phyloP scores from a whole-genome alignment of 2,888 invertebrate genomes.

The Drosophila subsilvestris region DNA sequence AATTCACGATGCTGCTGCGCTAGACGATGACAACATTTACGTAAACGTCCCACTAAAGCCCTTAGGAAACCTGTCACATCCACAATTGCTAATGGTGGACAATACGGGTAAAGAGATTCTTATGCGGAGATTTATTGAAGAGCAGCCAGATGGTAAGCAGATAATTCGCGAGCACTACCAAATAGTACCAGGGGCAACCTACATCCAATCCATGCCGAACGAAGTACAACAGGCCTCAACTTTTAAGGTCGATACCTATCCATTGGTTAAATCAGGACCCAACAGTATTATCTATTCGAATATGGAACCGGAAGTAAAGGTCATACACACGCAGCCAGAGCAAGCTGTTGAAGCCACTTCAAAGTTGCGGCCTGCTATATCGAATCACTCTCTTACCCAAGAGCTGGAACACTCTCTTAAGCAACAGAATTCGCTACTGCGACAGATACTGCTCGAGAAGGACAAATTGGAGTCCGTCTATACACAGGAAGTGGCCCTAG shows the following conservation, averaged over 20 bases:
- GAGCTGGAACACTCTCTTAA: conserved; percentile 89
- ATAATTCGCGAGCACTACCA: conserved; percentile 86
- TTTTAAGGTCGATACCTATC: conserved; percentile 78
- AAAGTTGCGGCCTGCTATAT: conserved; percentile 83
- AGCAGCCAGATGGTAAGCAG: conserved; percentile 89
- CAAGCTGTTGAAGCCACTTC: conserved; percentile 57
- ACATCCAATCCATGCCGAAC: conserved; percentile 83
- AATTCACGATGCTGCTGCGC: conserved; percentile 76
- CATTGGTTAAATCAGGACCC: conserved; percentile 81
- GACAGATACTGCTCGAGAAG: conserved; percentile 90
- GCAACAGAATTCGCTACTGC: conserved; percentile 90
- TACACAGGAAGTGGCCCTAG: conserved; percentile 86
- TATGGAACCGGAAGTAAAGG: conserved; percentile 85
- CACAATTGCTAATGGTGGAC: conserved; percentile 88
- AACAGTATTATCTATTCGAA: conserved; percentile 85
- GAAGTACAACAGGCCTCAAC: conserved; percentile 81
- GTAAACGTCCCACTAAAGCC: conserved; percentile 86
- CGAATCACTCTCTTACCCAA: conserved; percentile 86
- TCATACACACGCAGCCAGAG: conserved; percentile 84
- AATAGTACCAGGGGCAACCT: conserved; percentile 82
- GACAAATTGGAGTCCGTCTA: conserved; percentile 87
- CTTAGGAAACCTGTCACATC: conserved; percentile 86
- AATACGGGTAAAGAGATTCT: conserved; percentile 94
- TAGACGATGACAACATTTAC: conserved; percentile 87
- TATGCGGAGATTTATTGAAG: conserved; percentile 93